Evolutionary conservation across 1,140 invertebrate species (phyloP).

Genomic region (Drosophila subobscura): DNA sequence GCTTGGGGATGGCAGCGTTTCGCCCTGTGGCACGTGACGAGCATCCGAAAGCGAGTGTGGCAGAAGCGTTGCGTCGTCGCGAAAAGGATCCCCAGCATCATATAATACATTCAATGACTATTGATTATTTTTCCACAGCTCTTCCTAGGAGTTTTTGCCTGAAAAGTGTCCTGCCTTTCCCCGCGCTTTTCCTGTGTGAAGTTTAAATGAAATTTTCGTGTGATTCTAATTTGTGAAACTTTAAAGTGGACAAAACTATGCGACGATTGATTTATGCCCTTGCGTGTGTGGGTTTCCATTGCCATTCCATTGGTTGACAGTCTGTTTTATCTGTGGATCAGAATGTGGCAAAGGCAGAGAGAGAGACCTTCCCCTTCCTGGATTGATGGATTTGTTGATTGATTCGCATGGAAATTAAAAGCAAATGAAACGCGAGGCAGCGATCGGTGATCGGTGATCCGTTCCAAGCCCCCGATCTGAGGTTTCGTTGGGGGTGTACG

Average conservation of each 20-base stretch:
- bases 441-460: not conserved
- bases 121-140: conserved; percentile 44
- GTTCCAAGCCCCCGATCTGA: conserved; percentile 2
- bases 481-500: conserved; percentile 2
- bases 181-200: too few species aligned
- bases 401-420: too few species aligned
- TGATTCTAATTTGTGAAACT: conserved; percentile 58
- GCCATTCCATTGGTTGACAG: conserved; percentile 39
- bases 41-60: conserved; percentile 49
- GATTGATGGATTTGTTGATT: conserved; percentile 1
- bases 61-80: conserved; percentile 34
- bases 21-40: conserved; percentile 65
- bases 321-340: conserved; percentile 67
- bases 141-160: conserved; percentile 17
- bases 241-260: conserved; percentile 38
- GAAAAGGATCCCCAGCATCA: not conserved
- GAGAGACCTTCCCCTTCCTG: conserved; percentile 48
- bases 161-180: conserved; percentile 40
- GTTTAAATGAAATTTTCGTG: conserved; percentile 18
- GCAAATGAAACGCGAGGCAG: too few species aligned
- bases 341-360: conserved; percentile 49
- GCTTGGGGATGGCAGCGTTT: conserved; percentile 51
- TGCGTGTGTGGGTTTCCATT: conserved; percentile 2
- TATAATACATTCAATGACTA: conserved; percentile 34
- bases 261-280: conserved; percentile 65